Percentiles rank a stretch among this genome's conserved stretches.
phyloP scores from a whole-genome alignment of 2,888 invertebrate species.

The Caenorhabditis sp. region DNA sequence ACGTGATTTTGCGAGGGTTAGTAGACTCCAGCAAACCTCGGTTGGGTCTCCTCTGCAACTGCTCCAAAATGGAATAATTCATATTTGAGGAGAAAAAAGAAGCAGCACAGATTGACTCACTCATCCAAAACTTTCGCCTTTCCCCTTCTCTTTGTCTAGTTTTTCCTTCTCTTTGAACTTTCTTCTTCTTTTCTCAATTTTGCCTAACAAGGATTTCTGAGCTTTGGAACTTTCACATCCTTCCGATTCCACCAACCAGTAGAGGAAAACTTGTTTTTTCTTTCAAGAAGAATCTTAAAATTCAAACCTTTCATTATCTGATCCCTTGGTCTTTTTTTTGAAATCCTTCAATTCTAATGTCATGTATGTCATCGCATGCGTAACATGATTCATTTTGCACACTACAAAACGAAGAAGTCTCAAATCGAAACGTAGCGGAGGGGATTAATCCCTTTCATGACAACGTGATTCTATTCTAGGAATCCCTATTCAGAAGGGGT shows the following conservation, averaged over 20 bases:
- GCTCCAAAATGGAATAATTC: slow-evolving; percentile 49
- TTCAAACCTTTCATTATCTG: not conserved
- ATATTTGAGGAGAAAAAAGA: slow-evolving; percentile 32
- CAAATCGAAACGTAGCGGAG: no score
- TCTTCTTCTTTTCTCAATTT: not conserved
- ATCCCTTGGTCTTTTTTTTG: not conserved
- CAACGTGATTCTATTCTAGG: slow-evolving; percentile 17
- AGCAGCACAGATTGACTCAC: slow-evolving; percentile 28
- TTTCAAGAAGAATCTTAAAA: not conserved
- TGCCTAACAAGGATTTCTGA: slow-evolving; percentile 8
- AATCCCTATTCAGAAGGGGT: not conserved
- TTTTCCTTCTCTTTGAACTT: slow-evolving; percentile 26
- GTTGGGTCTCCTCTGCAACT: not conserved
- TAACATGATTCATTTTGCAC: slow-evolving; percentile 20
- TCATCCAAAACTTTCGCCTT: slow-evolving; percentile 24
- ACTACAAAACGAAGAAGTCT: slow-evolving; percentile 15
- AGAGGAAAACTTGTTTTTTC: not conserved
- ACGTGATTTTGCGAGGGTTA: slow-evolving; percentile 8
- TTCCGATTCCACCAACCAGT: slow-evolving; percentile 30
- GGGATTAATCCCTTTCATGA: slow-evolving; percentile 9
- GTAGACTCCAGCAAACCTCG: not conserved
- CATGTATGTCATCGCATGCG: slow-evolving; percentile 14
- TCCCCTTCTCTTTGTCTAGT: slow-evolving; percentile 7
- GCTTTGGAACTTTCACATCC: slow-evolving; percentile 19
- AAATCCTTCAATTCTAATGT: slow-evolving; percentile 4